A percentile compares a stretch with the other conserved stretches of the same genome.
Conservation (phyloP, 2,113 vertebrate genomes). For the Bos indicus region DNA sequence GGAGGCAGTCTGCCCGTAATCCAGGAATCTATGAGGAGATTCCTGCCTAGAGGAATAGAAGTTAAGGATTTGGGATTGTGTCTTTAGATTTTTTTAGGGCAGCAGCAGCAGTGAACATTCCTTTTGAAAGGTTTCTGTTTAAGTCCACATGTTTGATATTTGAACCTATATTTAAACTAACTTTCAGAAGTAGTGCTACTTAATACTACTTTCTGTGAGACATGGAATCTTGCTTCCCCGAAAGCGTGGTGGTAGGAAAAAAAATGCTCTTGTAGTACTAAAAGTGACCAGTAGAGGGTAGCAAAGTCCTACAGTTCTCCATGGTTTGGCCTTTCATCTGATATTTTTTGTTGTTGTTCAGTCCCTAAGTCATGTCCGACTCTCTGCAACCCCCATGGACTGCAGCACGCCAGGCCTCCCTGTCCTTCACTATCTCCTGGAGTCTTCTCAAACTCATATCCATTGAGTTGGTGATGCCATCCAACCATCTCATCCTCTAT, state of each 20-base stretch:
- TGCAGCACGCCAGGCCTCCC: neutral
- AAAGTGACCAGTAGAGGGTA: constrained; percentile 73
- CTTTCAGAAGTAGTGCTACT: neutral
- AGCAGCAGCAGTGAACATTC: neutral
- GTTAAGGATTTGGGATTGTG: neutral
- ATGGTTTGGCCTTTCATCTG: neutral
- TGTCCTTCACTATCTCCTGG: neutral
- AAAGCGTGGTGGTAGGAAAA: neutral
- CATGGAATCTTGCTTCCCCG: neutral
- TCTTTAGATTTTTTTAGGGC: neutral
- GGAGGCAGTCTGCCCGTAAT: neutral
- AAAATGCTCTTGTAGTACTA: constrained; percentile 49
- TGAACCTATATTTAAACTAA: neutral
- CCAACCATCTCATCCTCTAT: neutral
- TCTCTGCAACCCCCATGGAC: neutral
- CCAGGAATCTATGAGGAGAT: neutral
- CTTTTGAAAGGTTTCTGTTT: neutral
- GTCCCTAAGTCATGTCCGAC: accelerated
- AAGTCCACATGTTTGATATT: neutral
- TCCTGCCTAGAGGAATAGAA: neutral
- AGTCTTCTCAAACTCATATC: neutral
- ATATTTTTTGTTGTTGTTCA: neutral
- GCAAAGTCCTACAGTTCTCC: constrained; percentile 40
- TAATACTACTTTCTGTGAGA: neutral
- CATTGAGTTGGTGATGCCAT: neutral